Percentiles rank a stretch among this genome's conserved stretches.
Conservation (phyloP, 2,113 vertebrate genomes). For the Anser brachyrhynchus region DNA sequence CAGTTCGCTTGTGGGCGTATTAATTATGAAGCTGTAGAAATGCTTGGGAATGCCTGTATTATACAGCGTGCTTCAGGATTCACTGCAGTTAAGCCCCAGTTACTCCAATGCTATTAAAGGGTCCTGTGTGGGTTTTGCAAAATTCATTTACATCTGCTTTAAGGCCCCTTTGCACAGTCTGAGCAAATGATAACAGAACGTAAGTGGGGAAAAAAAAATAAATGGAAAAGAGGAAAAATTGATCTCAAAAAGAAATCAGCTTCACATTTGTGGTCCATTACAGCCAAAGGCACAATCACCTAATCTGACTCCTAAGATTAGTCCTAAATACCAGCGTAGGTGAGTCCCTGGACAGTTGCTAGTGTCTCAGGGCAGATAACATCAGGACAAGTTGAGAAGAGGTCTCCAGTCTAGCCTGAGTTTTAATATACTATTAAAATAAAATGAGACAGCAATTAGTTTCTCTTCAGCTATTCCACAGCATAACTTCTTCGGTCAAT, state of each 20-base stretch:
- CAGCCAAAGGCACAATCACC: constrained; percentile 45
- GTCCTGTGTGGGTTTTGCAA: constrained; percentile 45
- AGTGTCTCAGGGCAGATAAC: constrained; percentile 58
- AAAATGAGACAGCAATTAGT: constrained; percentile 72
- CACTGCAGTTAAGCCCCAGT: not conserved
- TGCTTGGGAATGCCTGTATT: constrained; percentile 19
- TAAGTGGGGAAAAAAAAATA: not conserved
- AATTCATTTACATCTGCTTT: constrained; percentile 46
- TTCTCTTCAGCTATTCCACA: constrained; percentile 69
- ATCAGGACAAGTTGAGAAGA: constrained; percentile 56
- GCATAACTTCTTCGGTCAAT: constrained; percentile 72
- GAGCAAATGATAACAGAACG: constrained; percentile 20
- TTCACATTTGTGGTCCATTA: constrained; percentile 38
- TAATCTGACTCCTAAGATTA: constrained; percentile 59
- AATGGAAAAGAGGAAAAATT: not conserved
- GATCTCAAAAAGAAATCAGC: constrained; percentile 34
- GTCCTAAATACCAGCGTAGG: constrained; percentile 47
- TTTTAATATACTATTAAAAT: constrained; percentile 73
- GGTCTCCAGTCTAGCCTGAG: constrained; percentile 24
- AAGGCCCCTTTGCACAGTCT: not conserved
- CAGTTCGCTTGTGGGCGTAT: not conserved
- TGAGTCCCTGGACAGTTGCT: constrained; percentile 58
- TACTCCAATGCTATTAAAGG: constrained; percentile 39
- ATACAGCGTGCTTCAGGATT: not conserved
- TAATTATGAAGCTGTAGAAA: not conserved